Conservation (phyloP, 1,140 invertebrate genomes). For the Drosophila setifemur region DNA sequence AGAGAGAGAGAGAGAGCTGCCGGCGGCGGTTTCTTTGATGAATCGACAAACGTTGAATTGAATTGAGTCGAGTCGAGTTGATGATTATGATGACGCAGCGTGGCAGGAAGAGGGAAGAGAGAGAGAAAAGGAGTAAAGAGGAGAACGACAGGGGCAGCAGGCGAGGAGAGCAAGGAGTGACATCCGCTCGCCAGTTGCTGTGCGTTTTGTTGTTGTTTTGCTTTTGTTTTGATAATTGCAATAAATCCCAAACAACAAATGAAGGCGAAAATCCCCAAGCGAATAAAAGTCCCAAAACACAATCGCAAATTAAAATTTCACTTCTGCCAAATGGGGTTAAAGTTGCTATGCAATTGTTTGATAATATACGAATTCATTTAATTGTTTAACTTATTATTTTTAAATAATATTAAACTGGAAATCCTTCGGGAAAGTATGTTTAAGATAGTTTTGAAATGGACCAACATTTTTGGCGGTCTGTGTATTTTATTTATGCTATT, state of each 20-base stretch:
- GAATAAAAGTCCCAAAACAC: neutral
- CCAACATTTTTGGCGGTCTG: too few relatives aligned
- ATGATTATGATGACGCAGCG: conserved; percentile 37
- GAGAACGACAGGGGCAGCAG: neutral
- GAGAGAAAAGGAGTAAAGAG: neutral
- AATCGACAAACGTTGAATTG: conserved; percentile 21
- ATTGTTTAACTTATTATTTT: too few relatives aligned
- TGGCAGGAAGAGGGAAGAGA: conserved; percentile 1
- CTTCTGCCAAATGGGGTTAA: neutral
- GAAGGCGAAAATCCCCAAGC: neutral
- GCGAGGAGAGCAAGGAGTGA: neutral
- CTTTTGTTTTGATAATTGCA: conserved; percentile 36
- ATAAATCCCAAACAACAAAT: conserved; percentile 35
- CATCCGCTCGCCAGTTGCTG: conserved; percentile 21
- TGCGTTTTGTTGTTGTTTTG: too few relatives aligned
- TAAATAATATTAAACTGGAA: too few relatives aligned
- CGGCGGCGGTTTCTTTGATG: conserved; percentile 48
- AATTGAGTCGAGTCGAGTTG: too few relatives aligned
- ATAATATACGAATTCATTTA: too few relatives aligned
- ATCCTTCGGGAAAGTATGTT: too few relatives aligned
- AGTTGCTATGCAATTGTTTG: too few relatives aligned
- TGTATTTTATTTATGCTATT: too few relatives aligned
- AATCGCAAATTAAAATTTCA: neutral
- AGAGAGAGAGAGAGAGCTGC: conserved; percentile 7
- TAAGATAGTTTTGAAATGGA: too few relatives aligned